phyloP scores from a whole-genome alignment of 2,888 invertebrate genomes.

The Encarsia formosa region DNA sequence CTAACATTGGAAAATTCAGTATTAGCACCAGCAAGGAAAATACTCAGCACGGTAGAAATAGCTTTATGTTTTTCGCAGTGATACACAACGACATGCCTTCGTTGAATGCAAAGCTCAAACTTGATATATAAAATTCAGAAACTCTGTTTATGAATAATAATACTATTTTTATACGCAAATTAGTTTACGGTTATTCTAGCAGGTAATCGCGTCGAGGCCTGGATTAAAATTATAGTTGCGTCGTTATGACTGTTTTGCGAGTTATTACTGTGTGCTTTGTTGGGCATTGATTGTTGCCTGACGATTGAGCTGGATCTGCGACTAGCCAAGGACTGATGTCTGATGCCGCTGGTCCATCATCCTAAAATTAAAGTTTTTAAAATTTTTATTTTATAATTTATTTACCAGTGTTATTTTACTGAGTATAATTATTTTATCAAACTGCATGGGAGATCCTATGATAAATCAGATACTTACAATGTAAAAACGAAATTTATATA shows the following conservation, averaged over 20 bases:
- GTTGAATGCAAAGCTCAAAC: constrained; percentile 24
- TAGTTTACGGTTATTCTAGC: constrained; percentile 7
- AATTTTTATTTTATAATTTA: background rate
- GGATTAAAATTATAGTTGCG: constrained; percentile 61
- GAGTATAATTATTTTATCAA: too few relatives aligned
- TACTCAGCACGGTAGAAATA: constrained; percentile 15
- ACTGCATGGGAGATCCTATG: too few relatives aligned
- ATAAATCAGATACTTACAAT: too few relatives aligned
- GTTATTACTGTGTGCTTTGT: constrained; percentile 68
- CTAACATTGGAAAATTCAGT: constrained; percentile 12
- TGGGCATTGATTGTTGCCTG: constrained; percentile 59
- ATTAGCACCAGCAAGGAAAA: constrained; percentile 27
- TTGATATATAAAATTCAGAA: constrained; percentile 20
- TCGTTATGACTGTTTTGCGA: constrained; percentile 83
- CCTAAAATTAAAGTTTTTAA: constrained; percentile 45
- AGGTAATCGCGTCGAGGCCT: constrained; percentile 15
- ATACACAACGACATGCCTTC: constrained; percentile 8
- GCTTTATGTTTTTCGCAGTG: constrained; percentile 2
- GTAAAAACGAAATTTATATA: too few relatives aligned
- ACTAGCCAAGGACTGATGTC: constrained; percentile 71
- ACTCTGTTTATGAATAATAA: constrained; percentile 28
- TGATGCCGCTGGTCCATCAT: constrained; percentile 52
- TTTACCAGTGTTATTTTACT: too few relatives aligned
- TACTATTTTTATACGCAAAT: constrained; percentile 22
- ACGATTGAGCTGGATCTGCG: constrained; percentile 58